Evolutionary conservation across 2,797 vertebrate species (phyloP).

Genomic region (Ispidina lecontei): DNA sequence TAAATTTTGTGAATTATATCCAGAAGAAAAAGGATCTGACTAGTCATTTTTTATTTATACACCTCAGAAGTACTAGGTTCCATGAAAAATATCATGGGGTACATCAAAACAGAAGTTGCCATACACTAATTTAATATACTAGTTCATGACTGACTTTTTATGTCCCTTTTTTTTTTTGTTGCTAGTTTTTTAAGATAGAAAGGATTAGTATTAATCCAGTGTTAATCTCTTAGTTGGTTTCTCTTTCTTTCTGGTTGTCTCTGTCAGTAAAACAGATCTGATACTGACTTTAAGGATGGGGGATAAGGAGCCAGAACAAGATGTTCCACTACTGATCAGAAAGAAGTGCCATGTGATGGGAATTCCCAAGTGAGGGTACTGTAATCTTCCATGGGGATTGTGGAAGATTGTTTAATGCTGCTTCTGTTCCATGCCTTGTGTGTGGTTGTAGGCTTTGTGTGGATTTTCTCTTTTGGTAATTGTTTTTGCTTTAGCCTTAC

Average conservation of each 20-base stretch:
- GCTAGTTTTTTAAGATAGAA: not conserved
- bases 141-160: too few species aligned
- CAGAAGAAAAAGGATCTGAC: not conserved
- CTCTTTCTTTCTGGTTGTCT: not conserved
- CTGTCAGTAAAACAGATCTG: not conserved
- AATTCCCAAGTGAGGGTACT: not conserved
- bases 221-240: not conserved
- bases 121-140: not conserved
- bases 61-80: not conserved
- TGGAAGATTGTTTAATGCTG: not conserved
- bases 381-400: not conserved
- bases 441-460: not conserved
- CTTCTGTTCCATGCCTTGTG: not conserved
- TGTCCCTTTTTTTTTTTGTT: not conserved
- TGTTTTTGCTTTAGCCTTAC: not conserved
- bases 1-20: not conserved
- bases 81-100: not conserved
- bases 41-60: not conserved
- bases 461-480: not conserved
- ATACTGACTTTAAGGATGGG: not conserved
- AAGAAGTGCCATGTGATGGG: accelerated
- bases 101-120: not conserved
- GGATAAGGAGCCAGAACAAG: not conserved
- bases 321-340: not conserved
- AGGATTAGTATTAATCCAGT: not conserved